Conservation (phyloP, 2,888 invertebrate species). For the Napeogenes sylphis region DNA sequence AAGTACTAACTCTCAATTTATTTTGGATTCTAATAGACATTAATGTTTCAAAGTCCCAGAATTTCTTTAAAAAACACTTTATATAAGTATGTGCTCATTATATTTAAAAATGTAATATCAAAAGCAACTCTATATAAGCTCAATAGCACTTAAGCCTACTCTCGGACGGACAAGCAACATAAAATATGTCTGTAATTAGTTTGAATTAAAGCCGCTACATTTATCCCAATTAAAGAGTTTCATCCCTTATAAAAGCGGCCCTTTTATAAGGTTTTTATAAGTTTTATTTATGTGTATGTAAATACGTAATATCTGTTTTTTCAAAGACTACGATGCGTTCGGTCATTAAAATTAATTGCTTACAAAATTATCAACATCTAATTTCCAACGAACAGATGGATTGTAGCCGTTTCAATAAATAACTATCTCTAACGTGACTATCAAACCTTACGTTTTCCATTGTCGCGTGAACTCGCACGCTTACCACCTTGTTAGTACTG, state of each 20-base stretch:
- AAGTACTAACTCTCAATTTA: not conserved
- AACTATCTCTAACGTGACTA: conserved; percentile 35
- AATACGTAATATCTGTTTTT: not conserved
- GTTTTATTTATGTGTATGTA: no score
- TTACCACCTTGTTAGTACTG: conserved; percentile 37
- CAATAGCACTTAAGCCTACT: no score
- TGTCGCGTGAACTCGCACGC: conserved; percentile 34
- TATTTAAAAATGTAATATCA: no score
- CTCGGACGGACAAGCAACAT: not conserved
- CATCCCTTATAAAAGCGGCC: not conserved
- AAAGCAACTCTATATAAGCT: no score
- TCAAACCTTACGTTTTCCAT: conserved; percentile 38
- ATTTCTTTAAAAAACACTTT: not conserved
- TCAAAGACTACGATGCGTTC: conserved; percentile 42
- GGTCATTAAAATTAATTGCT: conserved; percentile 57
- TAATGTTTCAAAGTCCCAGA: not conserved
- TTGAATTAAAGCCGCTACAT: conserved; percentile 1
- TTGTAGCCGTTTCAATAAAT: conserved; percentile 40
- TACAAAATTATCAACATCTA: conserved; percentile 50
- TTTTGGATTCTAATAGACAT: not conserved
- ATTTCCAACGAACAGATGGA: conserved; percentile 48
- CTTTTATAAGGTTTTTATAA: no score
- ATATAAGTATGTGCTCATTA: not conserved
- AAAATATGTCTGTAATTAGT: not conserved
- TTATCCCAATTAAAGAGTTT: not conserved